Conservation (phyloP, 30 jellyfish, hydroid and myxozoan genomes). For the Pelagia noctiluca region DNA sequence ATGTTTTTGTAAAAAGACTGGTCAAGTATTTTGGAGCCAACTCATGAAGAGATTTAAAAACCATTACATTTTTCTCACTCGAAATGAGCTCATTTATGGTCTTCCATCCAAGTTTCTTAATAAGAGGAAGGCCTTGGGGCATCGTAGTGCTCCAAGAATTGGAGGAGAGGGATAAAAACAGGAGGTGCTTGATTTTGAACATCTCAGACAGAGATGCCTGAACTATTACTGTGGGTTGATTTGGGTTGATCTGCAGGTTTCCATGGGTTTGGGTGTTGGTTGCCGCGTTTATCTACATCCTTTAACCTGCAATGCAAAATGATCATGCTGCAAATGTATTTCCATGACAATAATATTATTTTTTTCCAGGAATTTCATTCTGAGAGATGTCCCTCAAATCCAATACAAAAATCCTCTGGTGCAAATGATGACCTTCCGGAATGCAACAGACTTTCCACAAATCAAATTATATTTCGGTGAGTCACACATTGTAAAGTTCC, state of each 20-base stretch:
- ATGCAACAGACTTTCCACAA: slow-evolving; percentile 88
- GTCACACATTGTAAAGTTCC: background rate
- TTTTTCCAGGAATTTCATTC: slow-evolving; percentile 75
- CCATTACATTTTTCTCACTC: background rate
- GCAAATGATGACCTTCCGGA: slow-evolving; percentile 82
- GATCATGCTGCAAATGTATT: too few relatives aligned
- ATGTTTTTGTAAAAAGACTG: background rate
- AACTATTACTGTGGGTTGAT: too few relatives aligned
- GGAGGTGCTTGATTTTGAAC: too few relatives aligned
- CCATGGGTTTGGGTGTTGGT: too few relatives aligned
- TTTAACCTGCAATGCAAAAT: too few relatives aligned
- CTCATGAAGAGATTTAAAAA: too few relatives aligned
- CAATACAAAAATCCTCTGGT: slow-evolving; percentile 89
- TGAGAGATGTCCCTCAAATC: slow-evolving; percentile 89
- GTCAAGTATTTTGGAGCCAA: background rate
- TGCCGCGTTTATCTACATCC: too few relatives aligned
- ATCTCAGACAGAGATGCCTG: too few relatives aligned
- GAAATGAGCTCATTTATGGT: background rate
- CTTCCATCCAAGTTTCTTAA: background rate
- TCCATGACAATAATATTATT: background rate
- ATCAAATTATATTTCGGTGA: slow-evolving; percentile 79
- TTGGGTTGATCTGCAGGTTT: too few relatives aligned
- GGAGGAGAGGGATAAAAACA: too few relatives aligned
- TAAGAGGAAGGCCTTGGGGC: background rate
- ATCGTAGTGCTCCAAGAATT: too few relatives aligned